A percentile compares a stretch with the other conserved stretches of the same genome.
Conservation (phyloP, 1,140 invertebrate genomes). For the Drosophila sechellia region DNA sequence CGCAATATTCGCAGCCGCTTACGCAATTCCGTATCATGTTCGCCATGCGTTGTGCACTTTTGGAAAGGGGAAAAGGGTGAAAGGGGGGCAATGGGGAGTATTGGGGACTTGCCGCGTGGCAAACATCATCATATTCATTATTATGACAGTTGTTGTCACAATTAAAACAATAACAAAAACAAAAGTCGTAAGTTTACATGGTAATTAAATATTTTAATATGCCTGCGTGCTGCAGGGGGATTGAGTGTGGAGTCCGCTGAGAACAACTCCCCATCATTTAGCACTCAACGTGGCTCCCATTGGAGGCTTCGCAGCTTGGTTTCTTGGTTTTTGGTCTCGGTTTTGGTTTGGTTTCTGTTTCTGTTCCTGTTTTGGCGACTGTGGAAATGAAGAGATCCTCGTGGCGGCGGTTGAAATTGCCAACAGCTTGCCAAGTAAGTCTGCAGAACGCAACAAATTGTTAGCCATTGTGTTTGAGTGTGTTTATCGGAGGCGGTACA, state of each 20-base stretch:
- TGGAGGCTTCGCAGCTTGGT: slow-evolving; percentile 30
- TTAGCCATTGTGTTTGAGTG: slow-evolving; percentile 47
- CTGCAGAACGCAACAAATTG: slow-evolving; percentile 62
- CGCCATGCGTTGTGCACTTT: slow-evolving; percentile 42
- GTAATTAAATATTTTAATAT: slow-evolving; percentile 83
- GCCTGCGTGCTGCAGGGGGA: slow-evolving; percentile 47
- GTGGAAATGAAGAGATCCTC: slow-evolving; percentile 57
- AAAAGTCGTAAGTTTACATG: slow-evolving; percentile 83
- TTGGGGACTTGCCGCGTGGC: slow-evolving; percentile 40
- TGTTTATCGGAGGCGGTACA: slow-evolving; percentile 17
- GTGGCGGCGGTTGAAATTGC: slow-evolving; percentile 71
- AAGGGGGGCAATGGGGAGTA: neutral
- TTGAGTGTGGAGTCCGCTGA: neutral
- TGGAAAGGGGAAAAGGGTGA: neutral
- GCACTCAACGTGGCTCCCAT: slow-evolving; percentile 34
- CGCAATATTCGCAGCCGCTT: slow-evolving; percentile 5
- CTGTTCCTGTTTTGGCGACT: slow-evolving; percentile 29
- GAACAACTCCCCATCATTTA: slow-evolving; percentile 20
- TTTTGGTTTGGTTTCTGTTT: slow-evolving; percentile 28
- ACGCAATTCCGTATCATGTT: slow-evolving; percentile 44
- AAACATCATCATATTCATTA: slow-evolving; percentile 83
- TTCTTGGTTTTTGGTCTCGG: slow-evolving; percentile 35
- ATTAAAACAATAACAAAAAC: slow-evolving; percentile 83
- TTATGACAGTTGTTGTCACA: slow-evolving; percentile 83
- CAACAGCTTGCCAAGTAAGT: slow-evolving; percentile 61